Evolutionary conservation across 2,888 invertebrate species (phyloP).

Genomic region (Hedya salicella): DNA sequence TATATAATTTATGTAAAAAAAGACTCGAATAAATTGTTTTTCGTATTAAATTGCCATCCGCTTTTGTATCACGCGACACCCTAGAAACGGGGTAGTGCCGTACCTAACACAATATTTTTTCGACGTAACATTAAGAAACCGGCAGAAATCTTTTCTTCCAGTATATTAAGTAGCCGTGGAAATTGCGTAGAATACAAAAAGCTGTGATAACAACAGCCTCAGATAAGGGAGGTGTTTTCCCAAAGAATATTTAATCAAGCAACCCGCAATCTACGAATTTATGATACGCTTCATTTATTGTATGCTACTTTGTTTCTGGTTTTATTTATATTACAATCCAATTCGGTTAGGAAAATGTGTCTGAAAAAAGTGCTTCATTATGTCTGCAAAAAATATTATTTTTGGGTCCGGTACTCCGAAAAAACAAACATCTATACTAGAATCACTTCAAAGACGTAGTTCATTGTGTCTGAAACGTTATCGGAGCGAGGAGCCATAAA

Average conservation of each 20-base stretch:
- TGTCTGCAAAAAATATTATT: neutral
- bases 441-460: too few species aligned
- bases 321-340: neutral
- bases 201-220: slow-evolving; percentile 28
- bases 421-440: too few species aligned
- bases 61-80: neutral
- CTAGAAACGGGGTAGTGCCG: neutral
- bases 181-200: slow-evolving; percentile 21
- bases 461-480: too few species aligned
- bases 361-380: neutral
- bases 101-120: slow-evolving; percentile 4
- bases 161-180: slow-evolving; percentile 17
- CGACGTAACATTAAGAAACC: neutral
- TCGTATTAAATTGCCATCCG: too few species aligned
- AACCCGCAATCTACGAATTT: slow-evolving; percentile 11
- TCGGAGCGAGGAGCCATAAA: too few species aligned
- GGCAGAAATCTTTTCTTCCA: slow-evolving; percentile 2
- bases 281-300: slow-evolving; percentile 7
- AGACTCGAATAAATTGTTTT: too few species aligned
- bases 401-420: too few species aligned
- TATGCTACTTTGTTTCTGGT: neutral
- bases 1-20: too few species aligned
- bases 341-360: neutral
- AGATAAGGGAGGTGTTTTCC: slow-evolving; percentile 19
- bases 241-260: slow-evolving; percentile 20